phyloP scores from a whole-genome alignment of 2,113 vertebrate genomes.

The Macquaria ambigua region DNA sequence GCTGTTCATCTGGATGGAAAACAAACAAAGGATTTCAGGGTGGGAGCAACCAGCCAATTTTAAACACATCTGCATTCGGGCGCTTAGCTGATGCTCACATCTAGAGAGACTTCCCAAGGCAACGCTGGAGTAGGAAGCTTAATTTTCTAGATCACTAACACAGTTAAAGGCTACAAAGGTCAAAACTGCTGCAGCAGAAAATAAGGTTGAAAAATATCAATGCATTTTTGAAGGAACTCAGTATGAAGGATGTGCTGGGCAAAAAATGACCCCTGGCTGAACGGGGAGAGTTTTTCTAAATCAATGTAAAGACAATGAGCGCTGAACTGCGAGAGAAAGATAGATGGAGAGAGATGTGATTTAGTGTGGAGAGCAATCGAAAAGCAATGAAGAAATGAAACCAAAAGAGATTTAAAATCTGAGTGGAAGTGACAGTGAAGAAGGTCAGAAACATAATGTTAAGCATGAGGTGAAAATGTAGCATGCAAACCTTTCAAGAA shows the following conservation, averaged over 20 bases:
- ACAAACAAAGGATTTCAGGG: constrained; percentile 35
- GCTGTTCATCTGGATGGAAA: constrained; percentile 64
- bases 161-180: constrained; percentile 29
- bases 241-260: background rate
- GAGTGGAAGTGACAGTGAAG: background rate
- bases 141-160: constrained; percentile 54
- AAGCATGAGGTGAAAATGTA: background rate
- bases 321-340: background rate
- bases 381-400: constrained; percentile 36
- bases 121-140: background rate
- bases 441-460: background rate
- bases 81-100: background rate
- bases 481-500: background rate
- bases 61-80: constrained; percentile 28
- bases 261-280: background rate
- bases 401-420: constrained; percentile 18
- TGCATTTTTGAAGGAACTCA: background rate
- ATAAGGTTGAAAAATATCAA: constrained; percentile 35
- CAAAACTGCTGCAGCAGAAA: constrained; percentile 27
- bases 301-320: constrained; percentile 40
- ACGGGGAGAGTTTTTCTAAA: constrained; percentile 26
- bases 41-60: background rate
- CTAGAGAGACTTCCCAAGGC: constrained; percentile 5
- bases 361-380: constrained; percentile 12
- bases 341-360: constrained; percentile 1